A percentile compares a stretch with the other conserved stretches of the same genome.
phyloP scores from a whole-genome alignment of 2,888 invertebrate species.

The Hypselothyrea guttata region DNA sequence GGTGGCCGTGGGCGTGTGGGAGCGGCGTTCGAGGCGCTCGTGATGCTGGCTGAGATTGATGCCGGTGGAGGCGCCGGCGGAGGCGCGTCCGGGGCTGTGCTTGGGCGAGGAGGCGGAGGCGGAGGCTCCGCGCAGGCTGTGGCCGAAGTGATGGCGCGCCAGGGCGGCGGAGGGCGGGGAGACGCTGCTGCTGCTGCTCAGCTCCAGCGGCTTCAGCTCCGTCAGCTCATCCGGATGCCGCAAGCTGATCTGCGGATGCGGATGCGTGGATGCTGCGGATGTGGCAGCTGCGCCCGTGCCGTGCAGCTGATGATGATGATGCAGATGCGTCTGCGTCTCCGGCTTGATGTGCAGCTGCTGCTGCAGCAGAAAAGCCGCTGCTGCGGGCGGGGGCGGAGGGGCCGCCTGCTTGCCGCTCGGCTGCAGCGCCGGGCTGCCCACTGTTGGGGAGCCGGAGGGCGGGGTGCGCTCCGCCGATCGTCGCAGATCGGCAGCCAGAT shows the following conservation, averaged over 20 bases:
- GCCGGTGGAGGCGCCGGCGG: slow-evolving; percentile 46
- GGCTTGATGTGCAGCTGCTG: slow-evolving; percentile 79
- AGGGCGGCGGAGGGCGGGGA: slow-evolving; percentile 52
- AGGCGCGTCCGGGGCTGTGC: slow-evolving; percentile 66
- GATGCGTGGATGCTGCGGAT: slow-evolving; percentile 24
- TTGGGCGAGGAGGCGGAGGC: slow-evolving; percentile 56
- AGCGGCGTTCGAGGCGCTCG: slow-evolving; percentile 58
- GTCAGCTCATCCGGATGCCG: slow-evolving; percentile 75
- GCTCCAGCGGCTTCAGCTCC: slow-evolving; percentile 69
- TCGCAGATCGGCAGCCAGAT: slow-evolving; percentile 64
- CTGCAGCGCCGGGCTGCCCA: slow-evolving; percentile 62
- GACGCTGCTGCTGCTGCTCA: slow-evolving; percentile 44
- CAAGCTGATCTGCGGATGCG: slow-evolving; percentile 64
- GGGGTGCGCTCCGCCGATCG: slow-evolving; percentile 73
- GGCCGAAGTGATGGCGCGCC: slow-evolving; percentile 61
- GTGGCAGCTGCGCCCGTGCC: slow-evolving; percentile 28
- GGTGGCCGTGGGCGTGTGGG: slow-evolving; percentile 71
- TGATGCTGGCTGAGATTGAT: slow-evolving; percentile 74
- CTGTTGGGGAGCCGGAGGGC: slow-evolving; percentile 67
- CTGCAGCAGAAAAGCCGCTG: slow-evolving; percentile 78
- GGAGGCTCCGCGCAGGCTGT: slow-evolving; percentile 49
- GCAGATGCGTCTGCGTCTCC: slow-evolving; percentile 79
- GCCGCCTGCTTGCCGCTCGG: slow-evolving; percentile 38
- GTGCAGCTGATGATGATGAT: slow-evolving; percentile 75
- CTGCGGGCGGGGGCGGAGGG: slow-evolving; percentile 54